A percentile compares a stretch with the other conserved stretches of the same genome.
These are phyloP conservation scores for Blera fallax DNA, from an alignment of 2,888 invertebrate genomes.

Conservation along the genomic window DNA sequence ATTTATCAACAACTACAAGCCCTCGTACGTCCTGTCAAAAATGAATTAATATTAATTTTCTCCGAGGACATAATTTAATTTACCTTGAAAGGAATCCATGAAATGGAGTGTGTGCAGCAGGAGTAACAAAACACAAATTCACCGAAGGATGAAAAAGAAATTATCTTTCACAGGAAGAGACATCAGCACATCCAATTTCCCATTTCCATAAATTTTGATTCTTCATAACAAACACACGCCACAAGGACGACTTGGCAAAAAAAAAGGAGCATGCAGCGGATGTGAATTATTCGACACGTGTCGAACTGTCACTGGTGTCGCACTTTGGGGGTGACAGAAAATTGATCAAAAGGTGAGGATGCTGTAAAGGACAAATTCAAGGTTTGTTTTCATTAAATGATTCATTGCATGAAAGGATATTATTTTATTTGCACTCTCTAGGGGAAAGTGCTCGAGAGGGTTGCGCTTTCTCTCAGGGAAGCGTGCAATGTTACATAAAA, in stretches of 20 bases:
- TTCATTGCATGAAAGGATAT: not conserved
- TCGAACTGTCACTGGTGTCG: constrained; percentile 32
- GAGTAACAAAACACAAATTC: constrained; percentile 18
- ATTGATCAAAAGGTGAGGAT: constrained; percentile 24
- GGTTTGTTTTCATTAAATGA: constrained; percentile 15
- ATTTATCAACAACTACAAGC: constrained; percentile 10
- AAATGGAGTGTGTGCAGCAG: not conserved
- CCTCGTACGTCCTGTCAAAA: constrained; percentile 33
- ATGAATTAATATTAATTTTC: constrained; percentile 68
- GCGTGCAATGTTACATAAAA: too few species aligned
- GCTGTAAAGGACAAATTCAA: constrained; percentile 18
- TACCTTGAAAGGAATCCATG: constrained; percentile 44
- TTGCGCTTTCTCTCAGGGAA: not conserved
- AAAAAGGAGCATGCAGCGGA: constrained; percentile 21
- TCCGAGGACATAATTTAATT: constrained; percentile 62
- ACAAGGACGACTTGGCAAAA: not conserved
- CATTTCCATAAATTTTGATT: constrained; percentile 65
- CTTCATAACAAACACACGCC: constrained; percentile 30
- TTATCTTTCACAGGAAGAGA: constrained; percentile 57
- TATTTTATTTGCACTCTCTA: constrained; percentile 10
- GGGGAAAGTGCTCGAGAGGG: not conserved
- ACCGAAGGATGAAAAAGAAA: constrained; percentile 55
- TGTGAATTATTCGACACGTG: constrained; percentile 67
- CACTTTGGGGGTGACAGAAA: constrained; percentile 33
- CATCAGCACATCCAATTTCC: constrained; percentile 68